Base-by-base conservation (phyloP, 2,113 vertebrate species). In the Psettodes erumei region DNA sequence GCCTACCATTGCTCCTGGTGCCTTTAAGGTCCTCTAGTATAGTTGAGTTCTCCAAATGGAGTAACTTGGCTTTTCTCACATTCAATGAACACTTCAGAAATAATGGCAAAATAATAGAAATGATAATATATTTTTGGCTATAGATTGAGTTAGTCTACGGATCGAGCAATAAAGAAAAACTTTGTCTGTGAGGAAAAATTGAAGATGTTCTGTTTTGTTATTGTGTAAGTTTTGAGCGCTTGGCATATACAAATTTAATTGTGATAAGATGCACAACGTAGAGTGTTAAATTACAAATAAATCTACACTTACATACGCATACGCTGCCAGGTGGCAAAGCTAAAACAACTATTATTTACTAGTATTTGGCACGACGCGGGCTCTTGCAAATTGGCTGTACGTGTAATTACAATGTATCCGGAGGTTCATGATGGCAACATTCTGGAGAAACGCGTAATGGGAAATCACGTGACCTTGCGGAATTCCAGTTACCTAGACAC, bases 391-490 rank as follows among this genome's bases (percentile, higher is more conserved):
- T 33, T 10, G 25, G 23, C 4, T 42, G 2, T 2, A 21, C 11
- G 16, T 0, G 2, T 40, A 5, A 11, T 9, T 2, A 2, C 0
- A 11, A n/a, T 62, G 37, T n/a, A 1, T 38, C 55, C 35, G 8
- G 8, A 0, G 3, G 25, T 2, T 3, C 6, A 0, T 85, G 23
- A 89, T 86, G 1, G 82, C 59, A 75, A 0, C 84, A 66, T 18
- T n/a, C 3, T 2, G 0, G 1, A 0, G 6, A 18, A 3, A 11
- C 0, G 0, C 4, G 0, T 59, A n/a, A 77, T 42, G 11, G 48
- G 54, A 89, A 89, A 77, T 86, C 84, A 89, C 11, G 77, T 89
- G 87, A 75, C 40, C 3, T 28, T n/a, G 11, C 0, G 8, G 51
- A 77, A n/a, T n/a, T n/a, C n/a, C n/a, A n/a, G n/a, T n/a, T n/a